Evolutionary conservation across 92 coral and sea anemone species (phyloP).

Genomic region (Galaxea fascicularis): DNA sequence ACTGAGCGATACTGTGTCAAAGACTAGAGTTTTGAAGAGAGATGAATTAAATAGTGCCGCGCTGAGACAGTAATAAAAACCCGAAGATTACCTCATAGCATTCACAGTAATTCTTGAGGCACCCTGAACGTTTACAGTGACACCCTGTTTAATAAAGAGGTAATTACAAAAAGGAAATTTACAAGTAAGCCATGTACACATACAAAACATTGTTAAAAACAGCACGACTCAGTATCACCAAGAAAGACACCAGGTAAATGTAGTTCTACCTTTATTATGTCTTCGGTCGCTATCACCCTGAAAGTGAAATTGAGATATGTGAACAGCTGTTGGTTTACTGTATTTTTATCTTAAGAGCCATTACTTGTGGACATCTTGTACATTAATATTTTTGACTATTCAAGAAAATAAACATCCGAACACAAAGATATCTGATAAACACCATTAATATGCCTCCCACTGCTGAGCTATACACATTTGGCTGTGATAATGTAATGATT

Average conservation of each 20-base stretch:
- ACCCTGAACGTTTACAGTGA: slow-evolving; percentile 98
- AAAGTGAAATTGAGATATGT: background rate
- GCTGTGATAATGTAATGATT: too few relatives aligned
- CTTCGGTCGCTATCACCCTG: slow-evolving; percentile 98
- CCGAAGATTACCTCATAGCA: slow-evolving; percentile 89
- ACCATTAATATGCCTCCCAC: too few relatives aligned
- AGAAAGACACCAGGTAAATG: background rate
- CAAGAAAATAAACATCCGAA: too few relatives aligned
- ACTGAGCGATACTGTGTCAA: background rate
- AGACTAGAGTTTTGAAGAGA: background rate
- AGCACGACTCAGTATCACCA: background rate
- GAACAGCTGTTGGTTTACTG: too few relatives aligned
- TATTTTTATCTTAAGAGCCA: too few relatives aligned
- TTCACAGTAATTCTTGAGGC: slow-evolving; percentile 99
- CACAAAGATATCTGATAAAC: too few relatives aligned
- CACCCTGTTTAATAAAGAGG: slow-evolving; percentile 70
- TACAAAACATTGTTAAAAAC: background rate
- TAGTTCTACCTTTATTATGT: slow-evolving; percentile 87
- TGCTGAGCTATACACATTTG: too few relatives aligned
- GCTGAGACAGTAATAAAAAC: too few relatives aligned
- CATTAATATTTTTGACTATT: too few relatives aligned
- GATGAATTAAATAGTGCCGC: background rate
- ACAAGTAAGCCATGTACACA: background rate
- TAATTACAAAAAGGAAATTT: background rate
- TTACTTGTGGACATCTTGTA: too few relatives aligned